Base-by-base conservation (phyloP, 2,888 invertebrate genomes). In the Penaeus monodon region DNA sequence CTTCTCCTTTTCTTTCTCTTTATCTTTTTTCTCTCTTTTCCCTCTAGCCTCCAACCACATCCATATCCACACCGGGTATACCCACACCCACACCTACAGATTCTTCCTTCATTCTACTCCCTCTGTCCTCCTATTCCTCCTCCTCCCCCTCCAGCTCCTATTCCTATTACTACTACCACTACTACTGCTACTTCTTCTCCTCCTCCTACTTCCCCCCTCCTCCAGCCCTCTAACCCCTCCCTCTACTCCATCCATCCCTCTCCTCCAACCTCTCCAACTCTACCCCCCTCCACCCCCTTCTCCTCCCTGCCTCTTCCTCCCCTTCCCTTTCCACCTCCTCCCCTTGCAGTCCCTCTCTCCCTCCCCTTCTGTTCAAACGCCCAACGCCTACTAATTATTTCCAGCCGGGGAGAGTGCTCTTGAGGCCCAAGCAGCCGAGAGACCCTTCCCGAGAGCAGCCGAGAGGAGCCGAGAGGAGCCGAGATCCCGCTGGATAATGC, bases 171-270 rank as follows among this genome's bases (percentile, higher is more conserved):
- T n/a, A n/a, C n/a, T n/a, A n/a, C n/a, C n/a, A n/a, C n/a, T n/a
- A n/a, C n/a, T n/a, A n/a, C n/a, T n/a, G n/a, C n/a, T n/a, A n/a
- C n/a, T n/a, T n/a, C n/a, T n/a, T n/a, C 70, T 1, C 70, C n/a
- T 12, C 3, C 10, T 10, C 3, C n/a, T 1, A 1, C n/a, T 10
- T 6, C 70, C 17, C n/a, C 12, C 10, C 70, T 3, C 70, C 3
- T 33, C 3, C 33, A 1, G 1, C 3, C 33, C 3, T 3, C 3
- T 2, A 1, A 1, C 3, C 33, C 33, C 3, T 3, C 33, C 1
- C 3, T 3, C 33, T 33, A 1, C 6, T 2, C 70, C 1, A 33
- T 12, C 29, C n/a, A 1, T 12, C n/a, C 6, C n/a, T 12, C 70
- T 29, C 70, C 10, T 12, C 70, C 70, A 1, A 1, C 70, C 70